Conservation (phyloP, 1,140 invertebrate species). For the Diorhabda elongata region DNA sequence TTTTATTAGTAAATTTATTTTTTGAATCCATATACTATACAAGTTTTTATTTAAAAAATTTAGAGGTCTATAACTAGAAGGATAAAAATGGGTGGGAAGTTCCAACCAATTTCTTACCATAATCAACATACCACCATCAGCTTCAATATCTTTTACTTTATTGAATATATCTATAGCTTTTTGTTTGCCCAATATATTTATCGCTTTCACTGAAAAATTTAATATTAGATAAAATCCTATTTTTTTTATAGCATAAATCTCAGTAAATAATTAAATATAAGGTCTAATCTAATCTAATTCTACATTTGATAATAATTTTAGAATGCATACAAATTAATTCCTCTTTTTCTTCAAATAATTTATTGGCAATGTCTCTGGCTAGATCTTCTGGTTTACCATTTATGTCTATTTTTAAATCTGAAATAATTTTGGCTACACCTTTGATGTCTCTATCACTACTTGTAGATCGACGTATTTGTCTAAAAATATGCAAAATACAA, state of each 20-base stretch:
- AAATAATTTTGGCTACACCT: constrained; percentile 51
- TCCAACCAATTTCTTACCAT: constrained; percentile 51
- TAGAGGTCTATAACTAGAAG: too few relatives aligned
- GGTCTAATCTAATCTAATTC: too few relatives aligned
- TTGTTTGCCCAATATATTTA: constrained; percentile 66
- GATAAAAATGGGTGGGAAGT: too few relatives aligned
- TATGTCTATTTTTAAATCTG: constrained; percentile 50
- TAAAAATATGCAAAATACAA: constrained; percentile 19
- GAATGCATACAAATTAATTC: constrained; percentile 61
- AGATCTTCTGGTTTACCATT: constrained; percentile 57
- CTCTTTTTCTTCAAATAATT: constrained; percentile 67
- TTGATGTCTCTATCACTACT: constrained; percentile 37
- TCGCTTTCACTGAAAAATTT: constrained; percentile 61
- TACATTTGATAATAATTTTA: neutral
- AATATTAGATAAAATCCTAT: constrained; percentile 11
- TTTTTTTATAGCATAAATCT: too few relatives aligned
- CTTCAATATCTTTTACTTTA: constrained; percentile 75
- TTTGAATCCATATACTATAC: too few relatives aligned
- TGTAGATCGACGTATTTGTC: constrained; percentile 48
- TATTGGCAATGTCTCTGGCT: constrained; percentile 64
- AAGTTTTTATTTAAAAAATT: too few relatives aligned
- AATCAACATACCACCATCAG: constrained; percentile 77
- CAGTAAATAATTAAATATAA: too few relatives aligned
- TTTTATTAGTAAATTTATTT: too few relatives aligned
- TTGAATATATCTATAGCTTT: constrained; percentile 72